Base-by-base conservation (phyloP, 2,888 invertebrate species). In the Anthrax anthrax region DNA sequence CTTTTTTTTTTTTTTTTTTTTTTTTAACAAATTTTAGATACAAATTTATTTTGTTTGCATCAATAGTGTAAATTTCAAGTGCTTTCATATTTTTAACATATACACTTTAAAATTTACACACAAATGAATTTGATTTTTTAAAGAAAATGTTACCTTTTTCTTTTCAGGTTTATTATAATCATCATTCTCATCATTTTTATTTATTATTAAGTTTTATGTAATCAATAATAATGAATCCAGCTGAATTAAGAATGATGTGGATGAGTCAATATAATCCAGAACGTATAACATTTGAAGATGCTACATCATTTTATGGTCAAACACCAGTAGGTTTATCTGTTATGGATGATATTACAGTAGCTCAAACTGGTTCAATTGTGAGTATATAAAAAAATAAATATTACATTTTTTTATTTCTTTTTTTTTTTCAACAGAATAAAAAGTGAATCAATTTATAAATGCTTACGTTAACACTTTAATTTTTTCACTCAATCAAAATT, bases 231-330 rank as follows among this genome's bases (percentile, higher is more conserved):
- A 55, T 55, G 58, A 58, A 58, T 49, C 56, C 56, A 40, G 48
- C 74, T 54, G 77, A 78, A 59, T 67, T 76, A 63, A 74, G 76
- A 57, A 75, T 78, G 73, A 74, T 80, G 60, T 81, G 80, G 80
- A 79, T 81, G 80, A 78, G 78, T 50, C 67, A 66, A 52, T 68
- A 64, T 50, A 65, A 64, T 54, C 63, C 64, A 5, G 68, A 67
- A 47, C 62, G 66, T 44, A 63, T 68, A 42, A 59, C 66, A 32
- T 51, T 67, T 32, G 67, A 68, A 49, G 67, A 68, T 61, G 60
- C 65, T 16, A 56, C 65, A 40, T 60, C 62, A 47, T 59, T 61
- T 38, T 72, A 72, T 47, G 67, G 69, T 36, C 73, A 74, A 54
- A 64, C 72, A 47, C 64, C 70, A 19, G 62, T 70, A 46, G 73